Percentiles rank a stretch among this genome's conserved stretches.
Conservation (phyloP, 1,140 invertebrate genomes). For the Bombus pyrosoma region DNA sequence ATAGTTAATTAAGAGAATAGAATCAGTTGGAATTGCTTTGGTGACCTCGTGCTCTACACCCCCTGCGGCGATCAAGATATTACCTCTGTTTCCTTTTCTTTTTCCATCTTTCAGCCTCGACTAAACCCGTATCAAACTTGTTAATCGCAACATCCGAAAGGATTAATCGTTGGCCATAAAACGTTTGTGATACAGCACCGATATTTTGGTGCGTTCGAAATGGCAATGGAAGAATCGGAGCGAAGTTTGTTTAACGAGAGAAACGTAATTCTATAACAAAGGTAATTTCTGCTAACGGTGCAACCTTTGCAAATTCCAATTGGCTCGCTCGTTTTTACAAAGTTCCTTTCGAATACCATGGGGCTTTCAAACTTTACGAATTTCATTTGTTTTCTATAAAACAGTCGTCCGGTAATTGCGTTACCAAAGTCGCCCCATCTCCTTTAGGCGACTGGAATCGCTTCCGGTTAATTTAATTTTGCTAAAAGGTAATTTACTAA, state of each 20-base stretch:
- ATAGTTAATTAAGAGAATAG: constrained; percentile 2
- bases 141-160: neutral
- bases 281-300: neutral
- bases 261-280: neutral
- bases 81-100: neutral
- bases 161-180: too few species aligned
- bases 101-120: neutral
- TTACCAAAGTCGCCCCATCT: neutral
- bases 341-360: neutral
- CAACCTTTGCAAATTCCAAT: constrained; percentile 15
- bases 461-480: constrained; percentile 1
- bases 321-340: too few species aligned
- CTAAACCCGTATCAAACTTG: neutral
- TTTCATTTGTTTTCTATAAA: neutral
- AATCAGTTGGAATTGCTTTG: constrained; percentile 15
- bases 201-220: fast-evolving
- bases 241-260: neutral
- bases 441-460: neutral
- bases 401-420: neutral
- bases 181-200: fast-evolving
- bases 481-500: too few species aligned
- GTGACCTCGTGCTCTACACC: neutral
- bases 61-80: neutral
- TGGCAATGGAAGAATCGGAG: too few species aligned
- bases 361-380: neutral